phyloP scores from a whole-genome alignment of 92 coral and sea anemone genomes.

The Plumapathes pennacea region DNA sequence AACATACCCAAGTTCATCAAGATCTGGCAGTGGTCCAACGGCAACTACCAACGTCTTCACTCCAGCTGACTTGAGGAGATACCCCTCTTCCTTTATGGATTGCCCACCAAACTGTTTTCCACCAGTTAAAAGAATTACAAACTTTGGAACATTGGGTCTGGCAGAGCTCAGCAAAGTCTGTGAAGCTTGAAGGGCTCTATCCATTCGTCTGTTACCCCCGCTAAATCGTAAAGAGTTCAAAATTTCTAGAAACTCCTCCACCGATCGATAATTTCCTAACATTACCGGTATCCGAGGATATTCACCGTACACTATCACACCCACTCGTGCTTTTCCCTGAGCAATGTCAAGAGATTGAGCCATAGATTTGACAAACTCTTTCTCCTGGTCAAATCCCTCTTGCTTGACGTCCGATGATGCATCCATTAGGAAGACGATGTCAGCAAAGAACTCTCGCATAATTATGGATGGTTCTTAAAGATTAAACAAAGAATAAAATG shows the following conservation, averaged over 20 bases:
- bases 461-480: slow-evolving; percentile 2
- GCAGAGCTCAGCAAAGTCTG: slow-evolving; percentile 19
- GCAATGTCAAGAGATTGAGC: slow-evolving; percentile 50
- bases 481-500: background rate
- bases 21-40: too few relatives aligned
- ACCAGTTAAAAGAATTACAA: slow-evolving; percentile 36
- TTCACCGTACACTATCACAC: slow-evolving; percentile 53
- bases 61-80: background rate
- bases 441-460: slow-evolving; percentile 20
- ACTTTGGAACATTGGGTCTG: slow-evolving; percentile 26
- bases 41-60: slow-evolving; percentile 21
- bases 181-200: slow-evolving; percentile 37
- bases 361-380: slow-evolving; percentile 52
- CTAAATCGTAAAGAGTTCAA: slow-evolving; percentile 17
- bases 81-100: background rate
- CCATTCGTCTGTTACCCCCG: slow-evolving; percentile 41
- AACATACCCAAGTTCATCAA: too few relatives aligned
- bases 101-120: slow-evolving; percentile 51
- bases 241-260: slow-evolving; percentile 25
- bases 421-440: slow-evolving; percentile 63
- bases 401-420: slow-evolving; percentile 55
- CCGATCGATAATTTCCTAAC: slow-evolving; percentile 15
- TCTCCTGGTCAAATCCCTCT: slow-evolving; percentile 49
- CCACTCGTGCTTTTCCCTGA: slow-evolving; percentile 59
- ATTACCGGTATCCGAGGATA: slow-evolving; percentile 12